Base-by-base conservation (phyloP, 2,888 invertebrate genomes). In the Stenodera caucasica region DNA sequence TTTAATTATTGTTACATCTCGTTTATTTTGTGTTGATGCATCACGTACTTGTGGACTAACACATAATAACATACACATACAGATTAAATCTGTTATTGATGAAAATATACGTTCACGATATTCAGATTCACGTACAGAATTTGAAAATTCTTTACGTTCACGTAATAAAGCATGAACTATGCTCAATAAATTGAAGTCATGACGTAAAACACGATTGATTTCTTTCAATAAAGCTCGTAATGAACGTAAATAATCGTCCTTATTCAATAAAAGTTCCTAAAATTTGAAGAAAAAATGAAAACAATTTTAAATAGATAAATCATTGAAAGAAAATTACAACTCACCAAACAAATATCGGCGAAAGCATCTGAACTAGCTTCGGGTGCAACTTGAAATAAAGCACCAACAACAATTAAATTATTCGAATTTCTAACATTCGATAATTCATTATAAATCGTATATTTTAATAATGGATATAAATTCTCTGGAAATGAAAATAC, bases 381-480 rank as follows among this genome's bases (percentile, higher is more conserved):
- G 3, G 94, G 90, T 62, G 90, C 86, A 23, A 91, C 89, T 80
- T 92, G 92, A 76, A 97, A 92, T 81, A 97, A 90, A 9, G 92
- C 91, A 2, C 90, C 90, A 14, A 98, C 84, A 80, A 97, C 90
- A 11, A 93, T 88, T 90, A 97, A 92, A 81, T 98, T 98, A 83
- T 96, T 97, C 0, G 95, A 93, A 81, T 96, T 96, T 61, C 97
- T 87, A 29, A 91, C 89, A 75, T 91, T 91, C 0, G 96, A 95
- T 67, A 98, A 82, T 82, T 98, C 98, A 81, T 98, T 98, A 83
- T 94, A 96, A 60, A 98, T 91, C 0, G 95, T 94, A 76, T 94
- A 92, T 70, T 94, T 95, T 69, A 98, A 82, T 63, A 96, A 87
- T 32, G 92, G 90, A 61, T 89, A 88, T 56, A 97, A 81, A 75